phyloP scores from a whole-genome alignment of 2,113 vertebrate genomes.

The Trachemys scripta region DNA sequence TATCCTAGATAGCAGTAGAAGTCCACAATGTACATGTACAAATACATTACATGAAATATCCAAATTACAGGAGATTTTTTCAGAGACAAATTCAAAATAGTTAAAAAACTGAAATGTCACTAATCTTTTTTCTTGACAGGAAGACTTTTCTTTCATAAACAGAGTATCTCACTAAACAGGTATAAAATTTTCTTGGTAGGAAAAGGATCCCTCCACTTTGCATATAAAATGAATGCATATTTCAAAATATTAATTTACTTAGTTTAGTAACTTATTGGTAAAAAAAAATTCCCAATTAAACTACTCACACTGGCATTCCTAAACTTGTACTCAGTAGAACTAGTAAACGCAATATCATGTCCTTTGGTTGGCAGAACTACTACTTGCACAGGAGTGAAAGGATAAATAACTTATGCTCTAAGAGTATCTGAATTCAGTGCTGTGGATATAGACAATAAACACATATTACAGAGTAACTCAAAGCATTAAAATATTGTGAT shows the following conservation, averaged over 20 bases:
- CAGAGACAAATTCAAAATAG: not conserved
- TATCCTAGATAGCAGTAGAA: too few species aligned
- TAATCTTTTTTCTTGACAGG: not conserved
- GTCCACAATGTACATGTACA: not conserved
- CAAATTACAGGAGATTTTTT: not conserved
- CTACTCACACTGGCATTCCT: not conserved
- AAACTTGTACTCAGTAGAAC: not conserved
- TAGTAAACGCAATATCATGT: not conserved
- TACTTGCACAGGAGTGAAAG: not conserved
- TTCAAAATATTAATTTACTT: not conserved
- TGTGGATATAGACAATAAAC: not conserved
- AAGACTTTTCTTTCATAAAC: not conserved
- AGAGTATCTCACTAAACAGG: not conserved
- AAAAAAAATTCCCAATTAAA: not conserved
- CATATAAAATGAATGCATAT: not conserved
- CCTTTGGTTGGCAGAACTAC: not conserved
- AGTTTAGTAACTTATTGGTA: not conserved
- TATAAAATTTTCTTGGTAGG: not conserved
- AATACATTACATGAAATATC: not conserved
- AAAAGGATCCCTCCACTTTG: not conserved
- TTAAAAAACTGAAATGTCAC: not conserved
- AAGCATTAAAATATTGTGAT: not conserved
- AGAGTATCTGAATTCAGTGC: accelerated
- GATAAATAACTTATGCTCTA: not conserved
- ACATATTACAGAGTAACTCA: not conserved